Evolutionary conservation across 1,140 invertebrate genomes (phyloP).

Genomic region (Adoxophyes honmai): DNA sequence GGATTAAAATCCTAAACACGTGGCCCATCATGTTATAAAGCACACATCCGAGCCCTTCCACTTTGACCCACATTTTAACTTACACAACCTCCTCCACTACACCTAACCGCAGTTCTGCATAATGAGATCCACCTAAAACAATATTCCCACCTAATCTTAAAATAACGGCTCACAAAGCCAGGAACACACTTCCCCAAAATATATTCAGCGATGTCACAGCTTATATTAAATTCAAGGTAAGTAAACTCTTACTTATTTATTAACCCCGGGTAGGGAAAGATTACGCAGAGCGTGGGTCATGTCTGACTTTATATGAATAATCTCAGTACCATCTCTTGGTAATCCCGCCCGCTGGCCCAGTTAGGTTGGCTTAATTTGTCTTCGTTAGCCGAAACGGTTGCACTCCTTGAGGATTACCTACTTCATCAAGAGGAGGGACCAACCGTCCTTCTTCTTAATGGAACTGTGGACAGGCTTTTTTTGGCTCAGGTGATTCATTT

Average conservation of each 20-base stretch:
- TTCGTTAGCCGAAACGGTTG: slow-evolving; percentile 13
- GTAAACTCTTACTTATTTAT: slow-evolving; percentile 1
- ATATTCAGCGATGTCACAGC: too few relatives aligned
- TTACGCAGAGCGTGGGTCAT: not conserved
- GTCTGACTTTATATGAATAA: not conserved
- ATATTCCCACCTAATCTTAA: too few relatives aligned
- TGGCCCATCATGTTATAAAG: too few relatives aligned
- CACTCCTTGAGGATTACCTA: slow-evolving; percentile 14
- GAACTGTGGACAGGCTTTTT: slow-evolving; percentile 5
- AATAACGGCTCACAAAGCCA: too few relatives aligned
- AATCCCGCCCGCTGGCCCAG: slow-evolving; percentile 7
- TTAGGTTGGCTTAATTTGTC: slow-evolving; percentile 14
- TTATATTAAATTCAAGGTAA: too few relatives aligned
- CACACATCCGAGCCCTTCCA: too few relatives aligned
- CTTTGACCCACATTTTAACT: too few relatives aligned
- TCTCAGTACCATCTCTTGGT: not conserved
- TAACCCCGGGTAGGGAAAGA: not conserved
- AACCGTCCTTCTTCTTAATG: slow-evolving; percentile 12
- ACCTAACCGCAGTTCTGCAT: too few relatives aligned
- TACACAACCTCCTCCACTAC: too few relatives aligned
- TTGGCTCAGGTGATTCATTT: slow-evolving; percentile 9
- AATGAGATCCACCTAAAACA: too few relatives aligned
- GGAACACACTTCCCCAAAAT: too few relatives aligned
- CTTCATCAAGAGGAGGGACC: not conserved
- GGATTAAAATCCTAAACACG: too few relatives aligned